Evolutionary conservation across 1,140 invertebrate species (phyloP).

Genomic region (Leptinotarsa defecta): DNA sequence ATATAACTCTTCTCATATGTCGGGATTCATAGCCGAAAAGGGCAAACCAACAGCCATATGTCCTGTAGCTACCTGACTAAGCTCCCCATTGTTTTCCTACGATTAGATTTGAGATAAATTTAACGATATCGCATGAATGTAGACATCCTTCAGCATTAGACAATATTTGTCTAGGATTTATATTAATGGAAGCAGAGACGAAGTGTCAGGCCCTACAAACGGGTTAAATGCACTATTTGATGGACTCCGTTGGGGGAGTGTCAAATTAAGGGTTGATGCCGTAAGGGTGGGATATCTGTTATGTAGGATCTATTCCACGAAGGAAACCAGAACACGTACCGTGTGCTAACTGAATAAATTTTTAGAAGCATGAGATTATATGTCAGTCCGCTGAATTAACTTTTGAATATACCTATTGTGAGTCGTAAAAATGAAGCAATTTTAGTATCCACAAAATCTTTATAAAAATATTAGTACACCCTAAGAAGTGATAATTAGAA

Average conservation of each 20-base stretch:
- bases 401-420: no score
- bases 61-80: not conserved
- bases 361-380: no score
- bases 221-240: conserved; percentile 22
- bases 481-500: no score
- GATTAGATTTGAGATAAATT: not conserved
- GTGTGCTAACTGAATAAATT: no score
- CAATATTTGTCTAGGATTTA: conserved; percentile 20
- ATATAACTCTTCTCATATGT: no score
- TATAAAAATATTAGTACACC: no score
- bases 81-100: conserved; percentile 4
- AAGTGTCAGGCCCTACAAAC: conserved; percentile 17
- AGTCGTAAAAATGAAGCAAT: no score
- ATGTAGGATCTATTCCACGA: conserved; percentile 19
- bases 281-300: conserved; percentile 1
- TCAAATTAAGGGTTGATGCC: conserved; percentile 23
- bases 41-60: no score
- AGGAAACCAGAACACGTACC: not conserved
- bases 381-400: no score
- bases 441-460: no score
- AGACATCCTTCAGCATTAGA: conserved; percentile 14
- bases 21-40: no score
- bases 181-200: conserved; percentile 21
- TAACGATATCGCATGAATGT: not conserved
- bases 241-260: conserved; percentile 10